phyloP scores from a whole-genome alignment of 2,113 vertebrate species.

The Daubentonia madagascariensis region DNA sequence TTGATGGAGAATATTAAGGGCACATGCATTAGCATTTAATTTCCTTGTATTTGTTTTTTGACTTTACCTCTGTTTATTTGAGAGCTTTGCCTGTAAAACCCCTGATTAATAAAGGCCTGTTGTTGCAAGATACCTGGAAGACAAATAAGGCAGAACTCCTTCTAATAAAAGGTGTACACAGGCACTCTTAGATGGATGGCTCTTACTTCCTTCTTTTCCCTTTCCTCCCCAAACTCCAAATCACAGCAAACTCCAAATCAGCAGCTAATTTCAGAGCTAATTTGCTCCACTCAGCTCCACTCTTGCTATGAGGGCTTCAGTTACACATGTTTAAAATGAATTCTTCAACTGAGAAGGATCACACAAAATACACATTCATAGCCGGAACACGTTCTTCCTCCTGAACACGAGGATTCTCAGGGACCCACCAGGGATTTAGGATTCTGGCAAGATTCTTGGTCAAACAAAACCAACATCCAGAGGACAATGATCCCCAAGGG shows the following conservation, averaged over 20 bases:
- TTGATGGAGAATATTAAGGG: neutral
- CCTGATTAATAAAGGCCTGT: neutral
- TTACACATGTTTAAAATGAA: neutral
- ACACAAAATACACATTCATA: neutral
- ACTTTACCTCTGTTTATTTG: neutral
- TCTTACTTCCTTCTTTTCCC: neutral
- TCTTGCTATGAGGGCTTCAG: neutral
- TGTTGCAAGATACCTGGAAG: neutral
- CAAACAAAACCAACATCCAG: neutral
- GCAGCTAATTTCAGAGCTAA: constrained; percentile 10
- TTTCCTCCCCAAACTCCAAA: neutral
- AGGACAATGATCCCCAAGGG: neutral
- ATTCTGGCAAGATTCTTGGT: neutral
- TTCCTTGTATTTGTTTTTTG: neutral
- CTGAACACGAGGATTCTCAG: neutral
- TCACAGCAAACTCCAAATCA: constrained; percentile 12
- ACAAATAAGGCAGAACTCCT: neutral
- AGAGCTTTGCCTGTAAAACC: neutral
- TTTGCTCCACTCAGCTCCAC: neutral
- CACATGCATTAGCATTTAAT: neutral
- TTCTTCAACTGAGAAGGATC: neutral
- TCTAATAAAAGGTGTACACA: neutral
- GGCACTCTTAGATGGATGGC: neutral
- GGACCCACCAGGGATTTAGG: neutral
- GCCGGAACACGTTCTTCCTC: neutral